These are phyloP conservation scores for Chrysolina haemoptera DNA, from an alignment of 2,888 invertebrate genomes.

Conservation along the genomic window DNA sequence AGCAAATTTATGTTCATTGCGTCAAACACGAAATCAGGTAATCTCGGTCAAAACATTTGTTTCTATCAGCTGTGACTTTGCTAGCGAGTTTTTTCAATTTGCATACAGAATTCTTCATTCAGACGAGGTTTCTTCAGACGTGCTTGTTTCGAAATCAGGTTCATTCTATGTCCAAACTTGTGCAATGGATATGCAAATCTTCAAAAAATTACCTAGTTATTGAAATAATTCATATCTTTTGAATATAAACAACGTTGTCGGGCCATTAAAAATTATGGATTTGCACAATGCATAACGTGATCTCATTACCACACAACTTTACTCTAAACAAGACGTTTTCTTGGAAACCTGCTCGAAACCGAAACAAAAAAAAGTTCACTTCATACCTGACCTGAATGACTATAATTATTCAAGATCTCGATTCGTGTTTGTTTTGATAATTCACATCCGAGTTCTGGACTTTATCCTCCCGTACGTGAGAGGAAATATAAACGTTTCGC, in stretches of 20 bases:
- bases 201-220: neutral
- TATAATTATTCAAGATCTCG: constrained; percentile 15
- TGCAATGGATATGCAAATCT: too few species aligned
- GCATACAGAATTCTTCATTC: too few species aligned
- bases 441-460: constrained; percentile 14
- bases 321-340: neutral
- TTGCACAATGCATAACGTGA: neutral
- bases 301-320: neutral
- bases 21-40: too few species aligned
- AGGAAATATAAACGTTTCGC: neutral
- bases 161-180: too few species aligned
- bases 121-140: too few species aligned
- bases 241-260: neutral
- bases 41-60: too few species aligned
- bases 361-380: neutral
- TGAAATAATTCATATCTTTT: neutral
- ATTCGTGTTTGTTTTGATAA: constrained; percentile 19
- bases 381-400: constrained; percentile 13
- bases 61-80: too few species aligned
- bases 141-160: too few species aligned
- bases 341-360: neutral
- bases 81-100: too few species aligned
- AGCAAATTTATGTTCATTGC: too few species aligned
- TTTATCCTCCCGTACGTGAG: neutral
- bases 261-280: neutral